Percentiles rank a stretch among this genome's conserved stretches.
Conservation (phyloP, 1,140 invertebrate genomes). For the Teleogryllus occipitalis region DNA sequence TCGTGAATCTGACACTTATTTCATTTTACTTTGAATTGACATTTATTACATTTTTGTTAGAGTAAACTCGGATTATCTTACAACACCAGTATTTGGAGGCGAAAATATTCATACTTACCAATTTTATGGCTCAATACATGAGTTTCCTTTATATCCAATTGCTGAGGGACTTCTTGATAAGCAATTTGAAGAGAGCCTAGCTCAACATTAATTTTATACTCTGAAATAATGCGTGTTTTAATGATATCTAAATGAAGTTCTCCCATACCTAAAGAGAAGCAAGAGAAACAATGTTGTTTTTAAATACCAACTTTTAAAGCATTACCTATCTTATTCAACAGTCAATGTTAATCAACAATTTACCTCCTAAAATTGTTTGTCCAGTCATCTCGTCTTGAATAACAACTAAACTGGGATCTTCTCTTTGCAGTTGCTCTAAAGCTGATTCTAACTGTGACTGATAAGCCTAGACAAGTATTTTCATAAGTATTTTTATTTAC, state of each 20-base stretch:
- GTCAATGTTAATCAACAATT: background rate
- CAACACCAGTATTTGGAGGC: no score
- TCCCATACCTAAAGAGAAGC: conserved; percentile 58
- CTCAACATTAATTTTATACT: conserved; percentile 88
- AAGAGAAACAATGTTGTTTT: background rate
- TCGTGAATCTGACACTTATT: no score
- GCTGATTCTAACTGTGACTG: conserved; percentile 75
- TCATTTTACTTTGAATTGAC: no score
- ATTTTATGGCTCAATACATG: conserved; percentile 57
- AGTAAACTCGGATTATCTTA: no score
- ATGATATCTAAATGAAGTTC: conserved; percentile 95
- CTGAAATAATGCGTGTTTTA: conserved; percentile 71
- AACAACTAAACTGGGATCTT: conserved; percentile 90
- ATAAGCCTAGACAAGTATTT: conserved; percentile 35
- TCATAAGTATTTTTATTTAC: no score
- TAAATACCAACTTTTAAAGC: background rate
- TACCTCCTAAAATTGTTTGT: conserved; percentile 73
- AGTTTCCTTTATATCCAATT: conserved; percentile 40
- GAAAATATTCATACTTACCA: conserved; percentile 29
- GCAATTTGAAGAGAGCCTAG: conserved; percentile 92
- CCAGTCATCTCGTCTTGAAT: conserved; percentile 65
- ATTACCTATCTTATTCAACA: background rate
- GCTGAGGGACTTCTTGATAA: conserved; percentile 70
- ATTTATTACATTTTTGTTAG: no score
- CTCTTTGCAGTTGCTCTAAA: conserved; percentile 72